Base-by-base conservation (phyloP, 2,888 invertebrate genomes). In the Keiferia lycopersicella region DNA sequence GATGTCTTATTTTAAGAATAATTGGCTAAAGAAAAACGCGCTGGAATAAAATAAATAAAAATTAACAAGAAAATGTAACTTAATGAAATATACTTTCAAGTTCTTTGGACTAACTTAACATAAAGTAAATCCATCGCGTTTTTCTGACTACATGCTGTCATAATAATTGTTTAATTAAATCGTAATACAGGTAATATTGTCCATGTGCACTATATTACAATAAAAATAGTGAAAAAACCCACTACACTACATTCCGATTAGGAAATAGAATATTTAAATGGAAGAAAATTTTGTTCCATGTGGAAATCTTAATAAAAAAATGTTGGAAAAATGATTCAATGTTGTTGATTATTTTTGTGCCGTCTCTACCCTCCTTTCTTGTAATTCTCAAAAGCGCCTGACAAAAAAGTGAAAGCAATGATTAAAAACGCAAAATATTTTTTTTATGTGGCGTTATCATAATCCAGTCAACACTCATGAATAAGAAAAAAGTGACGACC, bases 241-340 rank as follows among this genome's bases (percentile, higher is more conserved):
- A 74, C 79, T 73, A 75, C 78, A 84, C 80, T 83, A 84, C 80
- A 84, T 84, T 83, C 84, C 83, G 85, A 83, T 73, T 89, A 90
- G 86, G 82, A 86, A 65, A 88, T 88, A 88, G 86, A 69, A 69
- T 81, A 83, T 80, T 53, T 81, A 86, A 85, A 88, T 86, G 86
- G 83, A 88, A 81, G 79, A 86, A 79, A 76, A 18, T 87, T 86
- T 90, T 88, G 86, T 88, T 89, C 90, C 90, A 83, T 89, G 91
- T 91, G 92, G 90, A 91, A 91, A 90, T 91, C 91, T 91, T 91
- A 91, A 91, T 91, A 91, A 92, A 92, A 90, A 92, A 92, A 91
- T 92, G 92, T 92, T 92, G 91, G 91, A 51, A 92, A 92, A 91
- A 92, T 88, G 88, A 84, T 73, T 34, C 58, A 56, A 67, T 71